These are phyloP conservation scores for Selenia dentaria DNA, from an alignment of 2,888 invertebrate species.

Conservation along the genomic window DNA sequence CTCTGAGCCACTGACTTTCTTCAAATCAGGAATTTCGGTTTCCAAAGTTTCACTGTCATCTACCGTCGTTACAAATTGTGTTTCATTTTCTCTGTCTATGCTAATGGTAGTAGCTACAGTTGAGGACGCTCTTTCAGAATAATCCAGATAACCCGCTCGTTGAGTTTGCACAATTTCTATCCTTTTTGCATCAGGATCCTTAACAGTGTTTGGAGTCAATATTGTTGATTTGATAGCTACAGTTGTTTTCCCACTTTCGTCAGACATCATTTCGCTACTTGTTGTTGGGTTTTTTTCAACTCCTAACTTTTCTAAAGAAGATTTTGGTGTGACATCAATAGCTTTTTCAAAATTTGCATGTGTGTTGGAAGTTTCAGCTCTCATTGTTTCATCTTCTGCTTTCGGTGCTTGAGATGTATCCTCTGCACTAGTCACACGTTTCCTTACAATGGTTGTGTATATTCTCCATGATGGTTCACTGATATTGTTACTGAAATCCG, in stretches of 20 bases:
- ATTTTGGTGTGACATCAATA: constrained; percentile 41
- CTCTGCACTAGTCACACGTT: constrained; percentile 34
- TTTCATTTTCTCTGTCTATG: constrained; percentile 9
- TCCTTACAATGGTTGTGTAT: constrained; percentile 53
- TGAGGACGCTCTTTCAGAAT: constrained; percentile 43
- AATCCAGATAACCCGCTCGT: constrained; percentile 65
- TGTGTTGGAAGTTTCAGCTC: constrained; percentile 44
- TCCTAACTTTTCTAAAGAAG: constrained; percentile 44
- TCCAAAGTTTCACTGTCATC: constrained; percentile 41
- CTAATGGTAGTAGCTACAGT: constrained; percentile 12
- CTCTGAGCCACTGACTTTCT: constrained; percentile 38
- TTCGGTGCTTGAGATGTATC: constrained; percentile 21
- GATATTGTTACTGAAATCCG: constrained; percentile 5
- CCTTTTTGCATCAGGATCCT: constrained; percentile 20
- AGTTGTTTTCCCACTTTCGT: constrained; percentile 6
- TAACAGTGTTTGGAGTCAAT: constrained; percentile 12
- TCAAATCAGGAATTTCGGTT: constrained; percentile 35
- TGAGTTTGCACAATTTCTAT: constrained; percentile 54
- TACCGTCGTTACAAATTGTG: constrained; percentile 28
- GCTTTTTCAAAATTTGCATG: constrained; percentile 43
- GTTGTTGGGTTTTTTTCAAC: constrained; percentile 18
- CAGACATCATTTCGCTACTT: constrained; percentile 1
- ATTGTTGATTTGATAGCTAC: constrained; percentile 6
- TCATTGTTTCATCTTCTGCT: constrained; percentile 38
- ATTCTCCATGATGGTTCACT: constrained; percentile 47